phyloP scores from a whole-genome alignment of 2,113 vertebrate species.

The Hirundichthys speculiger region DNA sequence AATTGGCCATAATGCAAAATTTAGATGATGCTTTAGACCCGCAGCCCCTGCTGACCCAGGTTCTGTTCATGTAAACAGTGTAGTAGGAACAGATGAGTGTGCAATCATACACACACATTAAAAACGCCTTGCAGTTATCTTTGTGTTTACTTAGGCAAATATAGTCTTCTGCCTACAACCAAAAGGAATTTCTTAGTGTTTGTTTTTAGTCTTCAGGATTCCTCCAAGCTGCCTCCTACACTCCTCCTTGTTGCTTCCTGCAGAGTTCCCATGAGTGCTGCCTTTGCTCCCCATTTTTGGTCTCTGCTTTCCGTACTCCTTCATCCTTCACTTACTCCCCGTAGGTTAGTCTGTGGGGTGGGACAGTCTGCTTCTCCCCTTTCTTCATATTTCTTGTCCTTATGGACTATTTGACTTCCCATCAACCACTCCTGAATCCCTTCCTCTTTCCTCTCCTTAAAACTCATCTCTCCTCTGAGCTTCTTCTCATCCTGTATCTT shows the following conservation, averaged over 20 bases:
- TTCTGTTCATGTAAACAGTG: slow-evolving; percentile 53
- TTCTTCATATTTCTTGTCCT: slow-evolving; percentile 11
- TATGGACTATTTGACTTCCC: slow-evolving; percentile 17
- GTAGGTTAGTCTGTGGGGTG: slow-evolving; percentile 33
- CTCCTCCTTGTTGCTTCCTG: slow-evolving; percentile 33
- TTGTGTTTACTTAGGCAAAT: slow-evolving; percentile 54
- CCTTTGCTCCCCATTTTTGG: slow-evolving; percentile 34
- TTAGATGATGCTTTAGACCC: slow-evolving; percentile 44
- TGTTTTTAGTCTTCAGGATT: slow-evolving; percentile 37
- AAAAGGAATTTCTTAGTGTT: slow-evolving; percentile 20
- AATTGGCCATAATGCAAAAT: slow-evolving; percentile 26
- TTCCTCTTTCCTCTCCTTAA: not conserved
- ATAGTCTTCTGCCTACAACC: slow-evolving; percentile 39
- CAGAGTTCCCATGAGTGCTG: slow-evolving; percentile 31
- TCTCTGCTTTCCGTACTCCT: slow-evolving; percentile 50
- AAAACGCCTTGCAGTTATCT: slow-evolving; percentile 20
- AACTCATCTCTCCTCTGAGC: slow-evolving; percentile 3
- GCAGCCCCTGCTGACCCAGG: slow-evolving; percentile 17
- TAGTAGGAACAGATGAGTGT: slow-evolving; percentile 26
- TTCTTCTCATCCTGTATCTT: slow-evolving; percentile 31
- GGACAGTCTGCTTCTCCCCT: slow-evolving; percentile 9
- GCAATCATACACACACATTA: slow-evolving; percentile 28
- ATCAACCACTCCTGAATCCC: slow-evolving; percentile 16
- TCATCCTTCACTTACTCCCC: slow-evolving; percentile 36
- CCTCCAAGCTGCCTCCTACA: slow-evolving; percentile 39